These are phyloP conservation scores for Drosophila lowei DNA, from an alignment of 1,140 invertebrate genomes.

Conservation along the genomic window DNA sequence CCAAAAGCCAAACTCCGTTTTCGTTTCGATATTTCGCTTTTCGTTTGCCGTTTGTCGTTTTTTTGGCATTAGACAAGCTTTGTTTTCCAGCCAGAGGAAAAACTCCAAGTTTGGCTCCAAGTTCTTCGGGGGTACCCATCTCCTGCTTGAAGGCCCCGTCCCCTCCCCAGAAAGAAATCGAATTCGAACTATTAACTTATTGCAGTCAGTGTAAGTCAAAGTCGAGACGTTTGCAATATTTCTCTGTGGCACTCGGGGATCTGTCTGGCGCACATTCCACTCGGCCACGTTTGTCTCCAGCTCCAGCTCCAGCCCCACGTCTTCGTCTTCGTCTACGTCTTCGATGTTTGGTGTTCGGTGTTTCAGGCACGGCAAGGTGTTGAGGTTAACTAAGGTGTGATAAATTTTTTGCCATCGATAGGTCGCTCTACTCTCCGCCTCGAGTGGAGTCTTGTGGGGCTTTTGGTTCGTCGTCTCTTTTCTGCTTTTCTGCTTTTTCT, in stretches of 20 bases:
- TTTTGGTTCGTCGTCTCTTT: too few relatives aligned
- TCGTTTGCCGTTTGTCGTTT: constrained; percentile 2
- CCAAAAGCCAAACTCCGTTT: constrained; percentile 81
- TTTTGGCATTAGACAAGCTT: constrained; percentile 62
- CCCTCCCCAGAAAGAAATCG: constrained; percentile 28
- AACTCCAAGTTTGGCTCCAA: constrained; percentile 20
- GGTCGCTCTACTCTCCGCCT: constrained; percentile 55
- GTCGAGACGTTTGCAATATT: constrained; percentile 64
- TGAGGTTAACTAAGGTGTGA: constrained; percentile 80
- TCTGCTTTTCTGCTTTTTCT: constrained; percentile 14
- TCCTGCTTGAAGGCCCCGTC: constrained; percentile 25
- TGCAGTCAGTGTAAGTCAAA: constrained; percentile 70
- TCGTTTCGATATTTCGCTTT: constrained; percentile 21
- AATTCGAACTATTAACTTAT: constrained; percentile 82
- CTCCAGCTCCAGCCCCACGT: constrained; percentile 7
- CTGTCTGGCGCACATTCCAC: constrained; percentile 57
- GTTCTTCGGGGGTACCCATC: constrained; percentile 59
- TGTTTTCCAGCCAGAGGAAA: constrained; percentile 37
- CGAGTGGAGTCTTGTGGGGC: background rate
- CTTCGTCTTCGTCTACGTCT: background rate
- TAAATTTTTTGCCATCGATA: constrained; percentile 77
- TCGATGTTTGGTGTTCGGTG: background rate
- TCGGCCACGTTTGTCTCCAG: constrained; percentile 54
- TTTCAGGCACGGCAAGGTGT: constrained; percentile 70
- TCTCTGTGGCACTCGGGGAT: background rate